Evolutionary conservation across 2,888 invertebrate species (phyloP).

Genomic region (Ophion ventricosus): DNA sequence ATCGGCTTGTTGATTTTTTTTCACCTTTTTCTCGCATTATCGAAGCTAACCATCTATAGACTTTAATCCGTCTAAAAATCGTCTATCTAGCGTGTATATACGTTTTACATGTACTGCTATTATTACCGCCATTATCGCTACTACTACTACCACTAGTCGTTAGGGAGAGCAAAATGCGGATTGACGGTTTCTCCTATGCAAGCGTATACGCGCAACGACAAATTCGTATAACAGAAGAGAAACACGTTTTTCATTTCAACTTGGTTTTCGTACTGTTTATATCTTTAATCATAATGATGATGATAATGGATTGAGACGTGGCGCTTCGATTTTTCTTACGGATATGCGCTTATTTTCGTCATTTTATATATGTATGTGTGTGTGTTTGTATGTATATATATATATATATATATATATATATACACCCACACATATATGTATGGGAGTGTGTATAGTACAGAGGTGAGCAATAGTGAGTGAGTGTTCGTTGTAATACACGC

Average conservation of each 20-base stretch:
- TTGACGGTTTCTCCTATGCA: constrained; percentile 35
- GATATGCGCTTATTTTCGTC: constrained; percentile 33
- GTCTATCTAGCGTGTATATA: constrained; percentile 41
- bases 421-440: too few species aligned
- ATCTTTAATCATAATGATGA: constrained; percentile 56
- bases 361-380: constrained; percentile 11
- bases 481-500: constrained; percentile 77
- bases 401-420: too few species aligned
- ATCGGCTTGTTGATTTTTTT: background rate
- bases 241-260: background rate
- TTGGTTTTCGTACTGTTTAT: constrained; percentile 23
- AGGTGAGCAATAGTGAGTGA: constrained; percentile 59
- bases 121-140: background rate
- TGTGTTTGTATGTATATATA: constrained; percentile 23
- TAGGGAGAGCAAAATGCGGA: constrained; percentile 52
- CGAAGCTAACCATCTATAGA: constrained; percentile 55
- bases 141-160: constrained; percentile 31
- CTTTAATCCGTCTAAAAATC: constrained; percentile 40
- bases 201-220: constrained; percentile 41
- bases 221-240: constrained; percentile 33
- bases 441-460: constrained; percentile 28
- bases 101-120: background rate
- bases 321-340: constrained; percentile 43
- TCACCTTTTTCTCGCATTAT: constrained; percentile 9
- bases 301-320: constrained; percentile 50